Base-by-base conservation (phyloP, 2,888 invertebrate species). In the Prenolepis imparis region DNA sequence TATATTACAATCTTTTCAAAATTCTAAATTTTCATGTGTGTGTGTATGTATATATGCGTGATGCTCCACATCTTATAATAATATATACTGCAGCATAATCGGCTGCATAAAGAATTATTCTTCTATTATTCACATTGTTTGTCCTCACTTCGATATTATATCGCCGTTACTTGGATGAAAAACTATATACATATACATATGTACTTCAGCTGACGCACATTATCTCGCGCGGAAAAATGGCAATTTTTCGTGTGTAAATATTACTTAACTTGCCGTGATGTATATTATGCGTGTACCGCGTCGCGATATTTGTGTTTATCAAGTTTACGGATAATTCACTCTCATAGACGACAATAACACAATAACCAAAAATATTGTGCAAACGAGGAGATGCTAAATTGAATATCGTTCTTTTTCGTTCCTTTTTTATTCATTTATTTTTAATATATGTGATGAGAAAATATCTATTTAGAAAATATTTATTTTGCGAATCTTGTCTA, bases 391-490 rank as follows among this genome's bases (percentile, higher is more conserved):
- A 32, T 41, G 0, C 24, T 21, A 78, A 78, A 78, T 78, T 67
- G 41, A 41, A 78, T 57, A 57, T 68, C 57, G 28, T 41, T 59
- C 57, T 44, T 44, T 41, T 41, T 68, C 57, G 44, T 44, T 41
- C 15, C 21, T n/a, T 24, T 55, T 55, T 75, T 57, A n/a, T n/a
- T n/a, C n/a, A n/a, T n/a, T 44, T 18, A 11, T 11, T 21, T 41
- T 21, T 39, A 78, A 78, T 57, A 68, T 78, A 68, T 57, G 3
- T n/a, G n/a, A n/a, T n/a, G n/a, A 59, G 24, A 44, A 77, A 57
- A 57, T 66, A 32, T 15, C n/a, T n/a, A n/a, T n/a, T n/a, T n/a
- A n/a, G n/a, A n/a, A 55, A 77, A 64, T 64, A 64, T 32, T 64
- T 5, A n/a, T 36, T 64, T 75, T 6, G 5, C 15, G 24, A 55